phyloP scores from a whole-genome alignment of 2,888 invertebrate genomes.

The Watsonalla binaria region DNA sequence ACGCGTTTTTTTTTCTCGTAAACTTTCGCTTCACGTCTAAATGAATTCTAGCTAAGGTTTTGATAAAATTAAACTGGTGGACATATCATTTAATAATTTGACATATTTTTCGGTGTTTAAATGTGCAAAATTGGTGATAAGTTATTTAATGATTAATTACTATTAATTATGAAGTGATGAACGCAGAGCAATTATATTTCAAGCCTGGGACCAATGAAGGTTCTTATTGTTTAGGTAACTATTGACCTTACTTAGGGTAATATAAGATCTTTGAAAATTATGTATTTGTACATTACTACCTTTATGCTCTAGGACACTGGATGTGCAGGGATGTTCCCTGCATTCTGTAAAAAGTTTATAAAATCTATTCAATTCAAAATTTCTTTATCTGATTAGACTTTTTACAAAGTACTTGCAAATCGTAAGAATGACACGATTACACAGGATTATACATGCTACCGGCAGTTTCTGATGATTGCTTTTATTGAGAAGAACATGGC shows the following conservation, averaged over 20 bases:
- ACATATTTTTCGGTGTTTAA: constrained; percentile 10
- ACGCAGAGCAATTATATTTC: constrained; percentile 22
- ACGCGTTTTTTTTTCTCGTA: constrained; percentile 44
- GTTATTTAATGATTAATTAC: constrained; percentile 28
- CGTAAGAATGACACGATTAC: too few relatives aligned
- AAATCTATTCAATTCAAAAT: too few relatives aligned
- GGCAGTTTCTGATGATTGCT: too few relatives aligned
- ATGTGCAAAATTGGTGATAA: constrained; percentile 25
- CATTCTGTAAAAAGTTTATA: too few relatives aligned
- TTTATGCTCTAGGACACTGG: too few relatives aligned
- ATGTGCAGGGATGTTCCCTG: too few relatives aligned
- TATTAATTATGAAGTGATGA: constrained; percentile 32
- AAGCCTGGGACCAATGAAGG: constrained; percentile 27
- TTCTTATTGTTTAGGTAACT: constrained; percentile 52
- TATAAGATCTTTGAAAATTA: too few relatives aligned
- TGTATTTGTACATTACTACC: too few relatives aligned
- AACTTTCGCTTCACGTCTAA: constrained; percentile 38
- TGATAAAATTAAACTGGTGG: not conserved
- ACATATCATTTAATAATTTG: constrained; percentile 3
- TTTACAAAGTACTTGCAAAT: too few relatives aligned
- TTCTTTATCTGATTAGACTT: too few relatives aligned
- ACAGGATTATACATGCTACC: too few relatives aligned
- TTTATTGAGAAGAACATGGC: too few relatives aligned
- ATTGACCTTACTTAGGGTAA: constrained; percentile 11
- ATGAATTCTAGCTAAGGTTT: constrained; percentile 27